These are phyloP conservation scores for Danio tinwini DNA, from an alignment of 2,797 vertebrate species.

Conservation along the genomic window DNA sequence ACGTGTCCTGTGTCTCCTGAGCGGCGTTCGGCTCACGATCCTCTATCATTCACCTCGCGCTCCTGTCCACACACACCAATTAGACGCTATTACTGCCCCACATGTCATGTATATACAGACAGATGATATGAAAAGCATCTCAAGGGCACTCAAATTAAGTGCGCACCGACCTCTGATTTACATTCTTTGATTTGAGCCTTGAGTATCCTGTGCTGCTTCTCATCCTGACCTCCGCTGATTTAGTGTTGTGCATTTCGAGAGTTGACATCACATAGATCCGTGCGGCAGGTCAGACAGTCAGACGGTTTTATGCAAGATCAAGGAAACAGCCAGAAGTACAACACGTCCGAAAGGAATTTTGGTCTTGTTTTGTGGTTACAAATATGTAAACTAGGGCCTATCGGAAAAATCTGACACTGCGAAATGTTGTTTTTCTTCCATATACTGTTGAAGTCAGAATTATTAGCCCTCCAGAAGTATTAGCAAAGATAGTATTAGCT, in stretches of 20 bases:
- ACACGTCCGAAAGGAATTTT: neutral
- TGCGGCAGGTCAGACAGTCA: constrained; percentile 18
- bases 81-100: constrained; percentile 31
- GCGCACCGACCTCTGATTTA: constrained; percentile 20
- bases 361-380: neutral
- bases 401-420: no score
- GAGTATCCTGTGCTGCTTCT: neutral
- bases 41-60: constrained; percentile 32
- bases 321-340: neutral
- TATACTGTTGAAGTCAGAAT: no score
- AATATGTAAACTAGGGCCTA: neutral
- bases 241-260: constrained; percentile 37
- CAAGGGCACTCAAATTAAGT: constrained; percentile 23
- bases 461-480: no score
- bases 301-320: neutral
- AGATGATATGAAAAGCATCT: constrained; percentile 9
- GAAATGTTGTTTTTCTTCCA: no score
- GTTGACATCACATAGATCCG: neutral
- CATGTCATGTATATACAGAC: constrained; percentile 32
- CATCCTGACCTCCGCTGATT: constrained; percentile 1
- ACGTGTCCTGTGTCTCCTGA: constrained; percentile 11
- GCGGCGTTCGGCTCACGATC: neutral
- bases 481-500: no score
- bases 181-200: constrained; percentile 23
- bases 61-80: constrained; percentile 48